Conservation (phyloP, 92 coral and sea anemone species). For the Chrysogorgia sp. region DNA sequence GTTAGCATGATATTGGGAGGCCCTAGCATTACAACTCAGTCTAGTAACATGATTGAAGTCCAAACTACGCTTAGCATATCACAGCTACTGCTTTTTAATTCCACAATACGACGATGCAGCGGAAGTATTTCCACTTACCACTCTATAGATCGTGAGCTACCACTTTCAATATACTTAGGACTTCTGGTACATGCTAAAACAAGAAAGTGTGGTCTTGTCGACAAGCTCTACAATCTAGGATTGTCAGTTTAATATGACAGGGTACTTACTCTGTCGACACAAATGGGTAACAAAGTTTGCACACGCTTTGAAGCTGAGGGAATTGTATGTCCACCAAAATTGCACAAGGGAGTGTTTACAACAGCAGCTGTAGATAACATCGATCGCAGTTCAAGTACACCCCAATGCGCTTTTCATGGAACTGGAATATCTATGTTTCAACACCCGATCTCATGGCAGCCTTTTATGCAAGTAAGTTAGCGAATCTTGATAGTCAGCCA, state of each 20-base stretch:
- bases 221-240: constrained; percentile 8
- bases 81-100: constrained; percentile 59
- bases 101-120: constrained; percentile 45
- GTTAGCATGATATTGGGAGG: constrained; percentile 34
- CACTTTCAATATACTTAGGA: constrained; percentile 63
- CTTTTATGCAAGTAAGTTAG: constrained; percentile 29
- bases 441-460: constrained; percentile 43
- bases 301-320: constrained; percentile 37
- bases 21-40: constrained; percentile 22
- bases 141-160: constrained; percentile 63
- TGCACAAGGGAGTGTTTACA: constrained; percentile 41
- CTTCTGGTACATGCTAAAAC: constrained; percentile 59
- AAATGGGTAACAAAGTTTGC: constrained; percentile 57
- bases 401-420: constrained; percentile 61
- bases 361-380: constrained; percentile 63
- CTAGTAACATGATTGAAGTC: constrained; percentile 43
- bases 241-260: too few species aligned
- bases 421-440: constrained; percentile 63
- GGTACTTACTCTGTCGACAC: too few species aligned
- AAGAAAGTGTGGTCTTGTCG: constrained; percentile 53
- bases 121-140: constrained; percentile 31
- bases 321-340: constrained; percentile 53
- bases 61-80: constrained; percentile 69
- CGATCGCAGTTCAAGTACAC: too few species aligned
- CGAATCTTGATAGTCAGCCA: neutral